Base-by-base conservation (phyloP, 92 coral and sea anemone genomes). In the Epizoanthus rinbou region DNA sequence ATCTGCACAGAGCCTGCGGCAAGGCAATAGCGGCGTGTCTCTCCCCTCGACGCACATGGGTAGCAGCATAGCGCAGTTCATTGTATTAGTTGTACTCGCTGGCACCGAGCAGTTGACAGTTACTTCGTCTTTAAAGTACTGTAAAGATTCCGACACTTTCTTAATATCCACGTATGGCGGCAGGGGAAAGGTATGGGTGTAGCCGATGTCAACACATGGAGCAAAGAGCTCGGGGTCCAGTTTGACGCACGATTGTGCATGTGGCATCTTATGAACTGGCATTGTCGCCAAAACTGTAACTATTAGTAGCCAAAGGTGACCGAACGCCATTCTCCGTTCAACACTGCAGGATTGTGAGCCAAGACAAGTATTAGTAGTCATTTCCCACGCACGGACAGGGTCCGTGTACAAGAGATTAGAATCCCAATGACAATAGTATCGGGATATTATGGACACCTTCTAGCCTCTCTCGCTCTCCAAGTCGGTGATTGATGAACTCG, bases 201-300 rank as follows among this genome's bases (percentile, higher is more conserved):
- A 62, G 24, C 82, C 82, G 3, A 62, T 62, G 0, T 78, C 14
- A 0, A 60, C 82, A 43, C 82, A 78, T 8, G 82, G 82, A 1
- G 71, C 71, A 23, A 78, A 78, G 2, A 78, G 24, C 43, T 78
- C 71, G 28, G 82, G 82, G 59, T 78, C 82, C 21, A 78, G 50
- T 60, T 78, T 78, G 19, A 78, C 39, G 14, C 82, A 78, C 10
- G 82, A 43, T 19, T 37, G 43, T 37, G 43, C 43, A 6, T 60
- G 28, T 7, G 23, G 18, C 82, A 60, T 59, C 7, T 8, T 57
- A 63, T 33, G 25, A 18, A 24, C 23, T 37, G 60, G 21, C 8
- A 69, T 47, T 47, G 15, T 47, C 13, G 54, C 54, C 54, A 8
- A 47, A 11, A 47, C 54, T 47, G 54, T 8, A 11, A 47, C 54